A percentile compares a stretch with the other conserved stretches of the same genome.
These are phyloP conservation scores for Orussus abietinus DNA, from an alignment of 1,140 invertebrate genomes.

Conservation along the genomic window DNA sequence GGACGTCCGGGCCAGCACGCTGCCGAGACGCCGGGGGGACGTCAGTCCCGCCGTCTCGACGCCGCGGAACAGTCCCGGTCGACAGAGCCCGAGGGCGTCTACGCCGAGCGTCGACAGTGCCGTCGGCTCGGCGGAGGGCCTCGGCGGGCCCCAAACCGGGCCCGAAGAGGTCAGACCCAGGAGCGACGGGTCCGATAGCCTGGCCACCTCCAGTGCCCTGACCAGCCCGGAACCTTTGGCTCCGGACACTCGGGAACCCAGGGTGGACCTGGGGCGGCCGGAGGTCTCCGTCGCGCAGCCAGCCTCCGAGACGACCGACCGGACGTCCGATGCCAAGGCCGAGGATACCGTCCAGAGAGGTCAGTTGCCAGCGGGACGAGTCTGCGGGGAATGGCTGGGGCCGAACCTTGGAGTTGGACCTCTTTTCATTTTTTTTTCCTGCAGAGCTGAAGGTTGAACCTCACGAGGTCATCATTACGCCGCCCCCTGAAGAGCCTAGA, in stretches of 20 bases:
- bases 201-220: constrained; percentile 45
- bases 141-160: constrained; percentile 42
- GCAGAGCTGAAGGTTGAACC: constrained; percentile 14
- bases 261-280: constrained; percentile 17
- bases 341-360: constrained; percentile 31
- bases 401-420: too few species aligned
- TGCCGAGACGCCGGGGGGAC: constrained; percentile 40
- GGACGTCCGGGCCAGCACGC: constrained; percentile 40
- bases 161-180: constrained; percentile 36
- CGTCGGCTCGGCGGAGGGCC: constrained; percentile 58
- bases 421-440: constrained; percentile 12
- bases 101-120: constrained; percentile 60
- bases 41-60: constrained; percentile 27
- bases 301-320: background rate
- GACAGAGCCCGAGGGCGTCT: constrained; percentile 44
- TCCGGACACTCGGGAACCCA: constrained; percentile 29
- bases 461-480: constrained; percentile 46
- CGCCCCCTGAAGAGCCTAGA: constrained; percentile 38
- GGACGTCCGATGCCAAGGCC: constrained; percentile 4
- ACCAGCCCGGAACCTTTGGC: constrained; percentile 44
- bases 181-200: constrained; percentile 46
- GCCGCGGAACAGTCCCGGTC: constrained; percentile 35
- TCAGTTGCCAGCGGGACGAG: constrained; percentile 16
- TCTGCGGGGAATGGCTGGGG: constrained; percentile 12
- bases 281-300: constrained; percentile 7